Percentiles rank a stretch among this genome's conserved stretches.
phyloP scores from a whole-genome alignment of 2,888 invertebrate genomes.

The Anthophora plumipes region DNA sequence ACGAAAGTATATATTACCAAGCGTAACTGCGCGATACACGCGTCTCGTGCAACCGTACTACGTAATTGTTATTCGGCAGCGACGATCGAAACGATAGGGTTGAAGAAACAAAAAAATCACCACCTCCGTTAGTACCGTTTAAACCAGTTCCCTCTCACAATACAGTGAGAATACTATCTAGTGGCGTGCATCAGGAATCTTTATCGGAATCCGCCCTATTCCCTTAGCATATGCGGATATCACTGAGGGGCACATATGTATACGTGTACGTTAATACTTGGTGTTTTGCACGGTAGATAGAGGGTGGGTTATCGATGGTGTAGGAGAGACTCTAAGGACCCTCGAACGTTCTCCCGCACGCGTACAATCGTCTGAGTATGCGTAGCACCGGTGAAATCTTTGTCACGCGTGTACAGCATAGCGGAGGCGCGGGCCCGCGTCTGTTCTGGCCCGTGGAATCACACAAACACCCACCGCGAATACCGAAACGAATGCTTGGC shows the following conservation, averaged over 20 bases:
- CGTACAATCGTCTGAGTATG: slow-evolving; percentile 45
- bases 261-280: slow-evolving; percentile 63
- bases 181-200: slow-evolving; percentile 33
- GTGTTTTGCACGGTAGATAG: slow-evolving; percentile 55
- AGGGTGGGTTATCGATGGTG: neutral
- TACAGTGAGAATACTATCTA: slow-evolving; percentile 3
- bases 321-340: slow-evolving; percentile 38
- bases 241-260: slow-evolving; percentile 34
- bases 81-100: too few species aligned
- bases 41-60: too few species aligned
- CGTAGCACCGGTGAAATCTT: slow-evolving; percentile 52
- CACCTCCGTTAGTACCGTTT: slow-evolving; percentile 16
- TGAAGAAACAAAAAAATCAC: neutral
- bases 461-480: slow-evolving; percentile 61
- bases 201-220: slow-evolving; percentile 51
- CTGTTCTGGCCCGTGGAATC: slow-evolving; percentile 56
- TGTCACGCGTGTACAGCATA: slow-evolving; percentile 35
- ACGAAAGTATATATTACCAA: too few species aligned
- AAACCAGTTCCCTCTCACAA: slow-evolving; percentile 17
- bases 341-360: slow-evolving; percentile 13
- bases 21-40: too few species aligned
- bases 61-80: too few species aligned
- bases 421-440: slow-evolving; percentile 28
- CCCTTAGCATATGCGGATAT: slow-evolving; percentile 63
- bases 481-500: slow-evolving; percentile 53